A percentile compares a stretch with the other conserved stretches of the same genome.
Conservation (phyloP, 1,140 invertebrate genomes). For the Cataglyphis hispanica region DNA sequence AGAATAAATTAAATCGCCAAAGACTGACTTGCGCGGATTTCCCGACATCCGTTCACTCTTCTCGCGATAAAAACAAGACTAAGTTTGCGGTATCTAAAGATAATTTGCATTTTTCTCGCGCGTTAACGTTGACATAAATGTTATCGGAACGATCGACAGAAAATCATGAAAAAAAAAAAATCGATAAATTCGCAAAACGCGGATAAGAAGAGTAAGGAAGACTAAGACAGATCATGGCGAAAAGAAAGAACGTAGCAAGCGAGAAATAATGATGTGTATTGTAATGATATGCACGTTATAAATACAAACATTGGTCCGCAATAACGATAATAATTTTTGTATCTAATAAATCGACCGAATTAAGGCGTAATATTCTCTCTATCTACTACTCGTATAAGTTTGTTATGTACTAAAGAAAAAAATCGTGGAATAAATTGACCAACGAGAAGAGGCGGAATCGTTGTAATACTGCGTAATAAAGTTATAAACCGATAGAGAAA, state of each 20-base stretch:
- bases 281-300: slow-evolving; percentile 28
- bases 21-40: slow-evolving; percentile 37
- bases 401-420: slow-evolving; percentile 19
- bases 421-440: slow-evolving; percentile 42
- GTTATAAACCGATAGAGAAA: slow-evolving; percentile 28
- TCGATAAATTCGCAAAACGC: background rate
- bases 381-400: slow-evolving; percentile 41
- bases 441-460: slow-evolving; percentile 57
- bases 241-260: background rate
- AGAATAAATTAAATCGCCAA: background rate
- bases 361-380: slow-evolving; percentile 30
- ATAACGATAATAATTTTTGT: slow-evolving; percentile 74
- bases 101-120: slow-evolving; percentile 5
- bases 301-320: slow-evolving; percentile 44
- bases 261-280: slow-evolving; percentile 31
- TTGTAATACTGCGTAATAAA: slow-evolving; percentile 52
- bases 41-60: slow-evolving; percentile 40
- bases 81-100: background rate
- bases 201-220: background rate
- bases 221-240: background rate
- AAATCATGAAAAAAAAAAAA: background rate
- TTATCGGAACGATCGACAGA: background rate
- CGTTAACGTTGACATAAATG: background rate
- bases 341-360: slow-evolving; percentile 44
- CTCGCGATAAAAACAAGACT: slow-evolving; percentile 6